These are phyloP conservation scores for Corvus hawaiiensis DNA, from an alignment of 2,113 vertebrate genomes.

Conservation along the genomic window DNA sequence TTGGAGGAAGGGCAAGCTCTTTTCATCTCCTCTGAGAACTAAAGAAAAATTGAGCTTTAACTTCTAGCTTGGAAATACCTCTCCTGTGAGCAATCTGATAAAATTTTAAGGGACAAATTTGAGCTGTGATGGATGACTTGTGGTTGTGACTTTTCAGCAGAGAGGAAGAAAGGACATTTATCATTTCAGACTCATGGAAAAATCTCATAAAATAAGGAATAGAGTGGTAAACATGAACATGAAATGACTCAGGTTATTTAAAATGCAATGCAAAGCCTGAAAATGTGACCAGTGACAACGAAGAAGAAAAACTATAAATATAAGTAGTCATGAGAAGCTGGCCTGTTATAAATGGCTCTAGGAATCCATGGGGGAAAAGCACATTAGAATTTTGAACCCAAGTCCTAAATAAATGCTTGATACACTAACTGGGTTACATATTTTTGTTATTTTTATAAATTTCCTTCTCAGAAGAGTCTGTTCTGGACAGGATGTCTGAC, in stretches of 20 bases:
- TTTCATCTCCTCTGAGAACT: background rate
- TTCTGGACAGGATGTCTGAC: background rate
- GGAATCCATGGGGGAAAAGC: background rate
- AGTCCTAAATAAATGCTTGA: background rate
- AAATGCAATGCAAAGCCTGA: constrained; percentile 36
- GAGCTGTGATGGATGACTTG: constrained; percentile 27
- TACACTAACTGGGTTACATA: background rate
- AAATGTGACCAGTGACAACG: constrained; percentile 25
- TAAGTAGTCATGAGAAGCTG: constrained; percentile 4
- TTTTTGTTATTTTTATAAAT: constrained; percentile 15
- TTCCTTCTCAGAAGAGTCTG: background rate
- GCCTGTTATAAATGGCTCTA: background rate
- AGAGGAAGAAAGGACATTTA: constrained; percentile 35
- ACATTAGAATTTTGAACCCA: constrained; percentile 13
- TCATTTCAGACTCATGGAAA: constrained; percentile 49
- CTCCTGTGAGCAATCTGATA: background rate
- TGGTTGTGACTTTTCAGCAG: constrained; percentile 28
- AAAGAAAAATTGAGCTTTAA: background rate
- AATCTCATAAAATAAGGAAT: constrained; percentile 24
- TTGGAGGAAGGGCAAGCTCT: background rate
- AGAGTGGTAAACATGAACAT: constrained; percentile 40
- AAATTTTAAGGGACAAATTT: constrained; percentile 6
- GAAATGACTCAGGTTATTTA: constrained; percentile 4
- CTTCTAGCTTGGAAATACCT: background rate
- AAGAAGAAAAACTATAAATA: constrained; percentile 37